Evolutionary conservation across 2,113 vertebrate genomes (phyloP), one percentile per base, ranked within the genome.

Genomic region (Gadus macrocephalus): DNA sequence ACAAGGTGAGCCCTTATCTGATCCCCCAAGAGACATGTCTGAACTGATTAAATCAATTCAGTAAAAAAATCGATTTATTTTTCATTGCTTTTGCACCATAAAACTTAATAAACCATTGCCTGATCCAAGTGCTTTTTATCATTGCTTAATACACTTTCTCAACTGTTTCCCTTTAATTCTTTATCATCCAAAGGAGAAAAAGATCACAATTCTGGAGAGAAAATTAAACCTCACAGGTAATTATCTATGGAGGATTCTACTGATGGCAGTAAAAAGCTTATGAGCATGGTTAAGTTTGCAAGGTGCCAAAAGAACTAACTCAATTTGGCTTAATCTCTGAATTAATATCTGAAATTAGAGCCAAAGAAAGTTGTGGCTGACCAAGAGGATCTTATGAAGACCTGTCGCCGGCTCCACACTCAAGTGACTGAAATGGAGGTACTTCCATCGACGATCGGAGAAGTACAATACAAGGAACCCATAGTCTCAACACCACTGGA

Each of bases 371-470:
- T 28, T 19, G 14, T 14, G 1, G 28, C 62, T 27, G 70, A 53
- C 73, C 72, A 71, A 31, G 81, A 87, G 15, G 85, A 91, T 1
- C 79, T 95, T 71, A 87, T 93, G 60, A 71, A 3, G 1, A 87
- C 20, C 60, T 98, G 94, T 49, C 14, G 78, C 53, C 72, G 83
- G 58, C 92, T 98, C 73, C 94, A 95, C 81, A 86, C 62, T 49
- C 94, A 95, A 87, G 88, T 98, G 20, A 69, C 64, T 75, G 93
- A 98, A 84, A 98, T 99, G 97, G 94, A 98, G 93, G 96, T 96
- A 49, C 11, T 49, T 49, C 8, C 42, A 35, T 35, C 4, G 4
- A 35, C 31, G 6, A 35, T 9, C 42, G 72, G 92, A 91, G 61
- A 56, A 9, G 42, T 20, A 49, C 42, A 49, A 49, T 14, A 9